Evolutionary conservation across 2,797 vertebrate genomes (phyloP).

Genomic region (Hydrophis major): DNA sequence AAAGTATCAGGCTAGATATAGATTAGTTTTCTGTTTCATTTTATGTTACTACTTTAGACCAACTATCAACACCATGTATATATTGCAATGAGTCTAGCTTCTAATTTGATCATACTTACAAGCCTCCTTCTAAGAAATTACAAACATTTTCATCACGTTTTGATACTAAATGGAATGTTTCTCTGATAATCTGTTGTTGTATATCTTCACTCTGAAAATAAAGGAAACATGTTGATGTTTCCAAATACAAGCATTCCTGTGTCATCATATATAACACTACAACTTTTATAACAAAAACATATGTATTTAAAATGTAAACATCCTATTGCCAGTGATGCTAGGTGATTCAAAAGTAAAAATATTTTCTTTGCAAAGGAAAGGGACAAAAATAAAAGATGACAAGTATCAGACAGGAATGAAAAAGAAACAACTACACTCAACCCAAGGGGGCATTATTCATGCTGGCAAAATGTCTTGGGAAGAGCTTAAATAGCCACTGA

Average conservation of each 20-base stretch:
- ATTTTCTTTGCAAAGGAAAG: background rate
- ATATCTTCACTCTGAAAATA: conserved; percentile 90
- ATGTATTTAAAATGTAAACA: background rate
- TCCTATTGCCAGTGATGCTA: background rate
- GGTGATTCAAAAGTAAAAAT: background rate
- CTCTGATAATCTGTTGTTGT: conserved; percentile 97
- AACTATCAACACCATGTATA: background rate
- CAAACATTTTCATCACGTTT: conserved; percentile 98
- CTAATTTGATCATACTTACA: conserved; percentile 80
- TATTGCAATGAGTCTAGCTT: background rate
- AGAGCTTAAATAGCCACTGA: background rate
- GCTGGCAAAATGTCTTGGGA: background rate
- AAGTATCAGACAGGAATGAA: background rate
- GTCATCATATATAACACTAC: background rate
- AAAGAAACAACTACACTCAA: background rate
- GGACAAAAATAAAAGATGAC: background rate
- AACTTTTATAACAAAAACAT: background rate
- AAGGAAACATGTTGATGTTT: background rate
- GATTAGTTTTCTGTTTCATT: background rate
- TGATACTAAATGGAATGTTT: conserved; percentile 97
- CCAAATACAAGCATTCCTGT: background rate
- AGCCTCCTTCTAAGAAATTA: conserved; percentile 97
- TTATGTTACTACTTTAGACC: background rate
- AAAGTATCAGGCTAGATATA: background rate
- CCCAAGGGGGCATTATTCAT: background rate